Evolutionary conservation across 2,113 vertebrate genomes (phyloP), one percentile per base, ranked within the genome.

Genomic region (Semnornis frantzii): DNA sequence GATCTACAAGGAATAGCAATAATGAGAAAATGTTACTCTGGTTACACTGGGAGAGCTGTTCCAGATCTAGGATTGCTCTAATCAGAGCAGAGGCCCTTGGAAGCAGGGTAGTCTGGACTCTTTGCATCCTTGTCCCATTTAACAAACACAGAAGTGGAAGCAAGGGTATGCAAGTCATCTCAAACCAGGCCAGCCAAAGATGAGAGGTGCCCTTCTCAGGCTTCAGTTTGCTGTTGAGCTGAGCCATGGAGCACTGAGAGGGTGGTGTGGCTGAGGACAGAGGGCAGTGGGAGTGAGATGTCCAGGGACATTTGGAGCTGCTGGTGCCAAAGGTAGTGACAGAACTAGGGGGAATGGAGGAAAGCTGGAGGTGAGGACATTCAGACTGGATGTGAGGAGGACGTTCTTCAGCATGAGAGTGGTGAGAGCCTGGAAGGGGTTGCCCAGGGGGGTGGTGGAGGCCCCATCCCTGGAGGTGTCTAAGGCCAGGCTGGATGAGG

Each of bases 1-100:
- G 10, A 42, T 83, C 91, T 77, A 80, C 39, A 82, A 93, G 68
- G 71, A 96, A 63, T 31, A 89, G 25, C 60, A 87, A 39, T 91
- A 86, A 92, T 71, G 20, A 90, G 82, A 89, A 79, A 86, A 66
- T 12, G 20, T 87, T 66, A 39, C 21, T 76, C 50, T 55, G 0
- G 0, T 70, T 85, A 31, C 18, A 72, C 52, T 60, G 75, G 54
- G 84, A 85, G 75, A 80, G 48, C 54, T 96, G 72, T 64, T 93
- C 95, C 52, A 85, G 72, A 91, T 96, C 60, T 54, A 21, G 15
- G 10, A 7, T 24, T 85, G 54, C 60, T 85, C 33, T 87, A 95
- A 92, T 57, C 15, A 27, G 89, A 91, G 18, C 82, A 94, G 60
- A 80, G 62, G 9, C 20, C 4, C 0, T 5, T 89, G 52, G 65